phyloP scores from a whole-genome alignment of 2,888 invertebrate species.

The Pristionchus japonicus region DNA sequence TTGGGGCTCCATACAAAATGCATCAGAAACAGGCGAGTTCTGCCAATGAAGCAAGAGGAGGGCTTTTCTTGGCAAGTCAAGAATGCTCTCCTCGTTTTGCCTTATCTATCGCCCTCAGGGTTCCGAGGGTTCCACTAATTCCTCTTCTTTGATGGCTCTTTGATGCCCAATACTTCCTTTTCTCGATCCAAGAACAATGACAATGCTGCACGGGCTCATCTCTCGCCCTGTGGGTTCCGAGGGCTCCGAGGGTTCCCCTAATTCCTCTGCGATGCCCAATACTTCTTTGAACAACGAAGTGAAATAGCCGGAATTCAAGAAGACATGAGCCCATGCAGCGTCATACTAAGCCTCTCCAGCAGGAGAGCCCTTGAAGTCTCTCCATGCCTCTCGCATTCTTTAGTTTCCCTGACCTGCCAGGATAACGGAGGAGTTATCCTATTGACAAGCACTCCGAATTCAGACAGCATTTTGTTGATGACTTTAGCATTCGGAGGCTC shows the following conservation, averaged over 20 bases:
- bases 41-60: conserved; percentile 17
- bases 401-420: too few species aligned
- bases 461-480: background rate
- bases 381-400: too few species aligned
- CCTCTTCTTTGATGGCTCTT: too few species aligned
- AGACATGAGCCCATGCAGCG: background rate
- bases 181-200: too few species aligned
- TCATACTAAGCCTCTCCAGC: conserved; percentile 8
- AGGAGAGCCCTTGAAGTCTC: too few species aligned
- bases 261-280: background rate
- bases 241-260: too few species aligned
- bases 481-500: background rate
- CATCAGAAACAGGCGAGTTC: conserved; percentile 5
- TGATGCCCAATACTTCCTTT: background rate
- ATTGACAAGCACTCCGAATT: background rate
- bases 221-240: too few species aligned
- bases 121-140: background rate
- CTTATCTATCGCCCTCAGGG: background rate
- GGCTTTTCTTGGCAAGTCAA: background rate
- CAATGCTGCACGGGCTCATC: too few species aligned
- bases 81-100: background rate
- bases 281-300: background rate
- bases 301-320: background rate
- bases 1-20: background rate
- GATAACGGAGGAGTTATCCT: background rate